These are phyloP conservation scores for Hydropsyche betteni DNA, from an alignment of 2,888 invertebrate species.

Conservation along the genomic window DNA sequence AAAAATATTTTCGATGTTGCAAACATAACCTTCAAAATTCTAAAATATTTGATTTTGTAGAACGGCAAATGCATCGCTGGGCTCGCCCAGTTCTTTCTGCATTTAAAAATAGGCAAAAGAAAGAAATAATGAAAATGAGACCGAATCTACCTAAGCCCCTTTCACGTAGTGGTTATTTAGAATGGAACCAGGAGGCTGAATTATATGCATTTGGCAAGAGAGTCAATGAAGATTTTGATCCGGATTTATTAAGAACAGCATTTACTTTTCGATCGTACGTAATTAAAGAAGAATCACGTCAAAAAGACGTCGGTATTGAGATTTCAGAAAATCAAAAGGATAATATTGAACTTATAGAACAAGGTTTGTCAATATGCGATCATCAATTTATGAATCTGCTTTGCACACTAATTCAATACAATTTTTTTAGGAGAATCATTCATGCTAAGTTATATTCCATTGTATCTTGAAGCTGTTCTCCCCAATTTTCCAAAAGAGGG, in stretches of 20 bases:
- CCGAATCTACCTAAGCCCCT: slow-evolving; percentile 53
- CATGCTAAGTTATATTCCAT: slow-evolving; percentile 71
- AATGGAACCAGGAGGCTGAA: slow-evolving; percentile 91
- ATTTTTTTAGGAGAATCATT: slow-evolving; percentile 68
- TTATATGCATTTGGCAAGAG: slow-evolving; percentile 88
- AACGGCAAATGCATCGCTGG: slow-evolving; percentile 21
- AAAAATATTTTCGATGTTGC: too few species aligned
- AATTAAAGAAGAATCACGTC: slow-evolving; percentile 73
- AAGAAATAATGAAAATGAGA: not conserved
- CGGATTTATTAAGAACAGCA: slow-evolving; percentile 74
- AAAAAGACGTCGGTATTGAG: slow-evolving; percentile 75
- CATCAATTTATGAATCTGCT: not conserved
- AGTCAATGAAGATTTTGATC: slow-evolving; percentile 83
- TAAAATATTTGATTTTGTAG: not conserved
- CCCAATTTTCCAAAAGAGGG: slow-evolving; percentile 82
- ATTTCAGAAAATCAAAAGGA: slow-evolving; percentile 66
- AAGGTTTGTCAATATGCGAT: slow-evolving; percentile 61
- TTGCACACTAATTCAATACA: not conserved
- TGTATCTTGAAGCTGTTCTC: slow-evolving; percentile 74
- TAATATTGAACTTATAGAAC: slow-evolving; percentile 73
- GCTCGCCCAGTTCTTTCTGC: not conserved
- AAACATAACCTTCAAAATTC: too few species aligned
- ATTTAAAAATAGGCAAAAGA: not conserved
- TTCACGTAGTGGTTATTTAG: slow-evolving; percentile 72
- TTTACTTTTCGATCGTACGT: slow-evolving; percentile 84